These are phyloP conservation scores for Parotia lawesii DNA, from an alignment of 2,113 vertebrate species.

Conservation along the genomic window DNA sequence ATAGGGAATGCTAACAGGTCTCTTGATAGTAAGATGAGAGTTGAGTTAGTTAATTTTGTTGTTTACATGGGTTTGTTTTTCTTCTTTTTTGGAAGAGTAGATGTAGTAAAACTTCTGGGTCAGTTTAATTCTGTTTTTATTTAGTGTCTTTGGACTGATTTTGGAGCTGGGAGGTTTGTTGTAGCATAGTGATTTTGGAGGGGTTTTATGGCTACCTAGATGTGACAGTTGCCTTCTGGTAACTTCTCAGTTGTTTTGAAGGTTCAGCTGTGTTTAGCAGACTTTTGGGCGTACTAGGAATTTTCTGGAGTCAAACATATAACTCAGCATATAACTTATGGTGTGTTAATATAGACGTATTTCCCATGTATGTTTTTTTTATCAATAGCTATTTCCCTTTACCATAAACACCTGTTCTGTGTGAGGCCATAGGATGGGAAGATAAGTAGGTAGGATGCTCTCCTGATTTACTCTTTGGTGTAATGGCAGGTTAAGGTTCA, in stretches of 20 bases:
- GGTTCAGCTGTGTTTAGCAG: background rate
- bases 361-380: background rate
- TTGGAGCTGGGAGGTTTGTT: background rate
- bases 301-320: background rate
- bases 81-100: background rate
- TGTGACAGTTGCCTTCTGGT: background rate
- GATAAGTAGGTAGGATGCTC: background rate
- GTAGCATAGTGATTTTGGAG: background rate
- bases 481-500: background rate
- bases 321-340: background rate
- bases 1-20: background rate
- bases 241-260: background rate
- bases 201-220: background rate
- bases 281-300: background rate
- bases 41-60: background rate
- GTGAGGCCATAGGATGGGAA: background rate
- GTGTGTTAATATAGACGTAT: fast-evolving
- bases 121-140: background rate
- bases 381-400: background rate
- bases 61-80: background rate
- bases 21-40: background rate
- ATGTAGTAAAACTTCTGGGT: background rate
- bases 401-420: background rate
- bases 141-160: background rate
- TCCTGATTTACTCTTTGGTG: background rate